A percentile compares a stretch with the other conserved stretches of the same genome.
These are phyloP conservation scores for Drosophila simulans DNA, from an alignment of 1,140 invertebrate species.

Conservation along the genomic window DNA sequence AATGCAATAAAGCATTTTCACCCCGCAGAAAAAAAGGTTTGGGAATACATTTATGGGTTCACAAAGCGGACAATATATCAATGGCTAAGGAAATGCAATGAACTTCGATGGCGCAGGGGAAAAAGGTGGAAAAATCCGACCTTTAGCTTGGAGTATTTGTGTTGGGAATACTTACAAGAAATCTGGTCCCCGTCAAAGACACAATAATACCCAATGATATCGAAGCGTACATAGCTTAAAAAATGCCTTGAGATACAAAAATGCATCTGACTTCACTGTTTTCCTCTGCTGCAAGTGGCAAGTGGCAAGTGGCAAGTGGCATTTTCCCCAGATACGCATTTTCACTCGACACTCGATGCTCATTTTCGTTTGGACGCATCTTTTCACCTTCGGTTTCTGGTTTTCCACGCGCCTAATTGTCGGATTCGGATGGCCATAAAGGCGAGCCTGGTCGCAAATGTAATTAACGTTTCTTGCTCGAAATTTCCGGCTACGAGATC, in stretches of 20 bases:
- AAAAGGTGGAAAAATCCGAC: not conserved
- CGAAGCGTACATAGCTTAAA: not conserved
- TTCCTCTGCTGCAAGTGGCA: not conserved
- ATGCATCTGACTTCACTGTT: slow-evolving; percentile 2
- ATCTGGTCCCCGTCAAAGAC: not conserved
- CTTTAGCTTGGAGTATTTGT: not conserved
- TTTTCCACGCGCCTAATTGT: slow-evolving; percentile 49
- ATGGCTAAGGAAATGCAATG: slow-evolving; percentile 13
- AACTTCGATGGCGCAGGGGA: not conserved
- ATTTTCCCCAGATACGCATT: slow-evolving; percentile 30
- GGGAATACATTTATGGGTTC: slow-evolving; percentile 7
- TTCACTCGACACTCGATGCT: slow-evolving; percentile 17
- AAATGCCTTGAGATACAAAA: slow-evolving; percentile 2
- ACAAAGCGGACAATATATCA: slow-evolving; percentile 21
- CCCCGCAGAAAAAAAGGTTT: not conserved
- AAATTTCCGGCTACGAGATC: slow-evolving; percentile 69
- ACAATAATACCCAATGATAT: not conserved
- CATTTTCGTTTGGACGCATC: slow-evolving; percentile 34
- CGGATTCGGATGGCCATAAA: slow-evolving; percentile 44
- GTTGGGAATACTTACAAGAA: no score
- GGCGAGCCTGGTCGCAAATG: slow-evolving; percentile 27
- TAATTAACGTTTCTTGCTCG: slow-evolving; percentile 62
- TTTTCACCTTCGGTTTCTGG: slow-evolving; percentile 51
- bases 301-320: not conserved
- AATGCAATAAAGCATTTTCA: slow-evolving; percentile 36